A percentile compares a stretch with the other conserved stretches of the same genome.
phyloP scores from a whole-genome alignment of 2,797 vertebrate species.

The Pipistrellus kuhlii region DNA sequence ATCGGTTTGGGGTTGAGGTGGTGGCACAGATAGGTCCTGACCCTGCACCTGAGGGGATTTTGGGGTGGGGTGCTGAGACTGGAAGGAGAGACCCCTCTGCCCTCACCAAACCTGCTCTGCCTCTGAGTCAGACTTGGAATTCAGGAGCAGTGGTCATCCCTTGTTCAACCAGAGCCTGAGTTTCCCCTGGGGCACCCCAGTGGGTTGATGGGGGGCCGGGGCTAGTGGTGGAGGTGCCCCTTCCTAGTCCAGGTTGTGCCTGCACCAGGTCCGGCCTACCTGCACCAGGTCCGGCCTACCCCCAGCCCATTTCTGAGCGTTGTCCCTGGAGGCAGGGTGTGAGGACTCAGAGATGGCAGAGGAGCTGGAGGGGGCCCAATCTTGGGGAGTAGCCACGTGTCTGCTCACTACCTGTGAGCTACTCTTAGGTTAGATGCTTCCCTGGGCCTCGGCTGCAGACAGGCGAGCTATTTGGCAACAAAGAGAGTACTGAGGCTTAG shows the following conservation, averaged over 20 bases:
- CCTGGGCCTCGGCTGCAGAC: background rate
- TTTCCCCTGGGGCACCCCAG: background rate
- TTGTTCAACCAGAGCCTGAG: conserved; percentile 3
- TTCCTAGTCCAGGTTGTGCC: background rate
- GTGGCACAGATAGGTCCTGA: background rate
- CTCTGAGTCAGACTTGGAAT: background rate
- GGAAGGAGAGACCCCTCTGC: background rate
- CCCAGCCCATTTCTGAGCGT: background rate
- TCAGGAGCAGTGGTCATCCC: background rate
- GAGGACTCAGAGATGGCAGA: background rate
- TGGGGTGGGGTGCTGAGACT: background rate
- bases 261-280: background rate
- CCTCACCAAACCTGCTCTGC: background rate
- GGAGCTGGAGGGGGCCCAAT: background rate
- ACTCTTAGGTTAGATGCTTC: background rate
- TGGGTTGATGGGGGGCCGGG: background rate
- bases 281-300: background rate
- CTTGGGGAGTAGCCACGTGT: background rate
- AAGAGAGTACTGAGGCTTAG: background rate
- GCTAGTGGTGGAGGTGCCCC: background rate
- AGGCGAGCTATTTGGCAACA: background rate
- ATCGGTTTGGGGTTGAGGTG: background rate
- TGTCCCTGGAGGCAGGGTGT: background rate
- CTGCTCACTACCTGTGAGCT: background rate
- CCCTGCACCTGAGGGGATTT: background rate